Conservation (phyloP, 1,140 invertebrate genomes). For the Hydropsyche tenuis region DNA sequence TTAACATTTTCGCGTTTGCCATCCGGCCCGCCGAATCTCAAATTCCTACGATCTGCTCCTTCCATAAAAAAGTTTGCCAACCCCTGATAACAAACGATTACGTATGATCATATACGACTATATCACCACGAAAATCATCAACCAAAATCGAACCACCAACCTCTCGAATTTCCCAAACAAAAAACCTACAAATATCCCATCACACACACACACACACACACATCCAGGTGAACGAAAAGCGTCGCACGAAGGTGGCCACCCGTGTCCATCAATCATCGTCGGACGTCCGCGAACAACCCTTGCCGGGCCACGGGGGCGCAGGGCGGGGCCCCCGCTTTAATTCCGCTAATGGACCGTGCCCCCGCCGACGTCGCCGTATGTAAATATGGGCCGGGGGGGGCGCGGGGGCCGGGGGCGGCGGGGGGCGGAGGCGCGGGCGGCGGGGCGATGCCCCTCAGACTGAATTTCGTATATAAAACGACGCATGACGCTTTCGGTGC, state of each 20-base stretch:
- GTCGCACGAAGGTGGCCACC: too few relatives aligned
- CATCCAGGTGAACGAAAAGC: too few relatives aligned
- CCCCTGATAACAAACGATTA: neutral
- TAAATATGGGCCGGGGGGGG: slow-evolving; percentile 34
- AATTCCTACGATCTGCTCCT: too few relatives aligned
- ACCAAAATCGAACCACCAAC: too few relatives aligned
- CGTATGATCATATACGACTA: neutral
- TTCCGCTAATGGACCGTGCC: slow-evolving; percentile 45
- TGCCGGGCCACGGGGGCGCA: neutral
- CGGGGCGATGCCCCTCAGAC: neutral
- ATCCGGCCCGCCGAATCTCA: too few relatives aligned
- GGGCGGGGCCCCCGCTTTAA: slow-evolving; percentile 40
- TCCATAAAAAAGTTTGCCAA: neutral
- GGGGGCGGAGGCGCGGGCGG: neutral
- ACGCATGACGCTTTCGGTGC: neutral
- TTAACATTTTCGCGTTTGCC: too few relatives aligned
- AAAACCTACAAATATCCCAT: too few relatives aligned
- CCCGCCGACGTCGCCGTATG: slow-evolving; percentile 31
- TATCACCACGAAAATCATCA: too few relatives aligned
- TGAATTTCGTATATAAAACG: slow-evolving; percentile 9
- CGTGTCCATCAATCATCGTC: slow-evolving; percentile 34
- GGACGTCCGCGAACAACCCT: slow-evolving; percentile 31
- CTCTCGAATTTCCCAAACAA: too few relatives aligned
- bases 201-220: too few relatives aligned
- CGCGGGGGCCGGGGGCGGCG: neutral